phyloP scores from a whole-genome alignment of 1,140 invertebrate genomes.

The Phocides pigmalion region DNA sequence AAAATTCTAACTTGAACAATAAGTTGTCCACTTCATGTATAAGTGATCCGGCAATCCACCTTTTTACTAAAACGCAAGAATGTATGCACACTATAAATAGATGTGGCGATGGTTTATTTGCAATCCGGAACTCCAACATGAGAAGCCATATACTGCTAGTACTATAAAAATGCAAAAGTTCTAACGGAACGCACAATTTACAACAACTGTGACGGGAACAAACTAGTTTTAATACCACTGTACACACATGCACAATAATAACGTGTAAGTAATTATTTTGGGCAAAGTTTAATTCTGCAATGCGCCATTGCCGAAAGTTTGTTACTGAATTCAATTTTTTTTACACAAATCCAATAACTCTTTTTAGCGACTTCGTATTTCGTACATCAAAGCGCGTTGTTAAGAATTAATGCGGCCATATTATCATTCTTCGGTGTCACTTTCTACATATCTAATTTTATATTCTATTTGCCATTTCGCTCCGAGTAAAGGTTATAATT shows the following conservation, averaged over 20 bases:
- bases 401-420: constrained; percentile 50
- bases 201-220: constrained; percentile 47
- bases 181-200: constrained; percentile 59
- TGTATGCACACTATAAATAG: too few relatives aligned
- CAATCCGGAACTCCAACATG: too few relatives aligned
- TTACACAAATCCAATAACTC: constrained; percentile 43
- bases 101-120: too few relatives aligned
- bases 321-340: constrained; percentile 51
- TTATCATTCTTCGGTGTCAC: constrained; percentile 54
- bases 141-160: too few relatives aligned
- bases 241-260: constrained; percentile 50
- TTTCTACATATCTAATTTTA: constrained; percentile 64
- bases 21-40: too few relatives aligned
- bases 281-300: constrained; percentile 61
- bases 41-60: too few relatives aligned
- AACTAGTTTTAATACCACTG: constrained; percentile 50
- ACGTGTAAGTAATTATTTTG: constrained; percentile 56
- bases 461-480: constrained; percentile 69
- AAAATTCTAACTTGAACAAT: too few relatives aligned
- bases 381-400: constrained; percentile 48
- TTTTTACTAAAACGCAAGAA: too few relatives aligned
- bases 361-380: constrained; percentile 32
- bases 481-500: constrained; percentile 69
- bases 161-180: constrained; percentile 67
- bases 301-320: constrained; percentile 58